A percentile compares a stretch with the other conserved stretches of the same genome.
Evolutionary conservation across 2,797 vertebrate species (phyloP).

Genomic region (Oryzias dopingdopingensis): DNA sequence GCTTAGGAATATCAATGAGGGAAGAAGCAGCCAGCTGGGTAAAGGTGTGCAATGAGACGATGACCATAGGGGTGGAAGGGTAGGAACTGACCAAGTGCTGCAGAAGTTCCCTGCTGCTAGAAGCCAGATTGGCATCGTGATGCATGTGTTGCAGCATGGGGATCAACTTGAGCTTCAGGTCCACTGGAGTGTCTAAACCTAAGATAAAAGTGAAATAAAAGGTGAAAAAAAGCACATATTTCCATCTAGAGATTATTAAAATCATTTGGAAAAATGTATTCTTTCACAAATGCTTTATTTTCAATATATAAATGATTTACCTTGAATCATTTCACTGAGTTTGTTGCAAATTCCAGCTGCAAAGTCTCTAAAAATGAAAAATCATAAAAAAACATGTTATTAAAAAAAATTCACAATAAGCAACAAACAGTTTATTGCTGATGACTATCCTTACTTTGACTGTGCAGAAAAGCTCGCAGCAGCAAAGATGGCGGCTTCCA

Average conservation of each 20-base stretch:
- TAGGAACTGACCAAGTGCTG: conserved; percentile 94
- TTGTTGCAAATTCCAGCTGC: conserved; percentile 98
- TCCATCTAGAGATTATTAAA: background rate
- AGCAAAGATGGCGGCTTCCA: conserved; percentile 96
- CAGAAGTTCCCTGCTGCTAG: conserved; percentile 89
- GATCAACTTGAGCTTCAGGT: conserved; percentile 95
- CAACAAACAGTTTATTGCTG: background rate
- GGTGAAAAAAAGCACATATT: background rate
- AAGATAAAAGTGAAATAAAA: background rate
- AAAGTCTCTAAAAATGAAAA: conserved; percentile 86
- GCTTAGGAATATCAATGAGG: conserved; percentile 94
- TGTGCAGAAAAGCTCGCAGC: conserved; percentile 97
- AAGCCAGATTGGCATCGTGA: conserved; percentile 91
- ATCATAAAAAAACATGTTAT: background rate
- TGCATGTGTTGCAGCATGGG: conserved; percentile 99
- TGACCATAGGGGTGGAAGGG: conserved; percentile 95
- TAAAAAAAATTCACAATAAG: background rate
- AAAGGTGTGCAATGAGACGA: conserved; percentile 95
- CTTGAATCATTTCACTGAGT: conserved; percentile 99
- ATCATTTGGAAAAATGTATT: background rate
- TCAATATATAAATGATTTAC: conserved; percentile 62
- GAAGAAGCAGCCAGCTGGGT: conserved; percentile 94
- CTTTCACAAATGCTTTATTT: no score
- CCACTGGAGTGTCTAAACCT: conserved; percentile 94
- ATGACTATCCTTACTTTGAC: conserved; percentile 84